Percentiles rank a stretch among this genome's conserved stretches.
Evolutionary conservation across 2,113 vertebrate genomes (phyloP).

Genomic region (Pontoporia blainvillei): DNA sequence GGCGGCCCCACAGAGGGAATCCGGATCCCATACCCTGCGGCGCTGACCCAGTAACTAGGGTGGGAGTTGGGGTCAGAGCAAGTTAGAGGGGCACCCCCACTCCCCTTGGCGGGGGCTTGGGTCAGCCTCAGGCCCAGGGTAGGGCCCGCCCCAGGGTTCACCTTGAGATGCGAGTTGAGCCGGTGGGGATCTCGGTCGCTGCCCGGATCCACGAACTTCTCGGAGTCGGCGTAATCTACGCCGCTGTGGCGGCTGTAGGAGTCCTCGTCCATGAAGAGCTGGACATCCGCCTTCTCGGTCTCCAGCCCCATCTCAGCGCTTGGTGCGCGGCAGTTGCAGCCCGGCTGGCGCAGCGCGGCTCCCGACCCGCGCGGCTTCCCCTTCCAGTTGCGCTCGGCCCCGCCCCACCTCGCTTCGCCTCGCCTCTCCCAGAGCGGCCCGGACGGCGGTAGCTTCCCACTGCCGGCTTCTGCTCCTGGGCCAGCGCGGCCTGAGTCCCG

Average conservation of each 20-base stretch:
- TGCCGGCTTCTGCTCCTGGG: background rate
- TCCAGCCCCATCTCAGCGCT: slow-evolving; percentile 87
- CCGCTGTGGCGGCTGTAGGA: slow-evolving; percentile 84
- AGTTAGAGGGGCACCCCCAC: background rate
- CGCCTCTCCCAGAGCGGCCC: background rate
- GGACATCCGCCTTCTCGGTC: slow-evolving; percentile 87
- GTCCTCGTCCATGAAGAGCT: slow-evolving; percentile 89
- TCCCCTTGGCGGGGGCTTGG: too few relatives aligned
- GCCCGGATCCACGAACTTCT: slow-evolving; percentile 65
- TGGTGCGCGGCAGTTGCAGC: background rate
- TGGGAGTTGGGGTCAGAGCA: background rate
- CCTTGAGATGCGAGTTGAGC: slow-evolving; percentile 90
- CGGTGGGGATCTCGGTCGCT: slow-evolving; percentile 85
- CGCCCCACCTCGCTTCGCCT: background rate
- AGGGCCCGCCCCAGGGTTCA: slow-evolving; percentile 48
- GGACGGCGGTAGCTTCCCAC: slow-evolving; percentile 34
- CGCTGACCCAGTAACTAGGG: background rate
- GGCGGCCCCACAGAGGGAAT: background rate
- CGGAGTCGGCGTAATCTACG: slow-evolving; percentile 75
- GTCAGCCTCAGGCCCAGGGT: background rate
- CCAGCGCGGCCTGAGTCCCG: background rate
- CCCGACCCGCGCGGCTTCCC: background rate
- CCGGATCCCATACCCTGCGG: background rate
- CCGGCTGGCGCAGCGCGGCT: background rate
- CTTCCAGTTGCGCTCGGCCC: background rate